Conservation (phyloP, 2,113 vertebrate genomes). For the Centrocercus urophasianus region DNA sequence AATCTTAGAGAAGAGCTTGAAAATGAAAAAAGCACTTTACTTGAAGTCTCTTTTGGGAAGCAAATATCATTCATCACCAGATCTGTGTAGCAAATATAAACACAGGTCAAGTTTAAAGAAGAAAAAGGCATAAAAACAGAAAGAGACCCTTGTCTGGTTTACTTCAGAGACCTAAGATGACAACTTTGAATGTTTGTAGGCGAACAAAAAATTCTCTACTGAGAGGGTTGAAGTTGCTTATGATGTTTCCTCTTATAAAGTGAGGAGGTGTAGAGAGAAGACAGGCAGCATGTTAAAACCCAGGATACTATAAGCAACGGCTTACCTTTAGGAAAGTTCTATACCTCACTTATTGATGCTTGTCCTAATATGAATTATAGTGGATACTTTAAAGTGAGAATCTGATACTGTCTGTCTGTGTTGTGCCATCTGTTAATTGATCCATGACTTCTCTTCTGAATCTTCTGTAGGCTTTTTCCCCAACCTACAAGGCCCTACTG, state of each 20-base stretch:
- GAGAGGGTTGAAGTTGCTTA: neutral
- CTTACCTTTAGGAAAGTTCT: neutral
- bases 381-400: neutral
- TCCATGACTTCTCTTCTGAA: neutral
- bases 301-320: neutral
- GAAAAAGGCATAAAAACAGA: neutral
- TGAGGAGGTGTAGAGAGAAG: neutral
- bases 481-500: neutral
- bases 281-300: neutral
- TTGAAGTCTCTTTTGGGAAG: neutral
- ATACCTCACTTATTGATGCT: neutral
- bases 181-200: neutral
- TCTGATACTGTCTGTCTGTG: neutral
- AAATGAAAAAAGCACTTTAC: neutral
- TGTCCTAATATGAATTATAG: neutral
- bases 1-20: neutral
- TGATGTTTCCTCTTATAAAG: neutral
- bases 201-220: neutral
- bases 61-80: neutral
- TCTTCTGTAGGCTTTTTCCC: neutral
- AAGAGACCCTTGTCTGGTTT: neutral
- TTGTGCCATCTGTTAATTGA: neutral
- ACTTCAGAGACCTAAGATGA: neutral
- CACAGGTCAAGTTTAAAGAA: constrained; percentile 5
- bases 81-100: neutral